Base-by-base conservation (phyloP, 2,113 vertebrate genomes). In the Cryptotis parvus region DNA sequence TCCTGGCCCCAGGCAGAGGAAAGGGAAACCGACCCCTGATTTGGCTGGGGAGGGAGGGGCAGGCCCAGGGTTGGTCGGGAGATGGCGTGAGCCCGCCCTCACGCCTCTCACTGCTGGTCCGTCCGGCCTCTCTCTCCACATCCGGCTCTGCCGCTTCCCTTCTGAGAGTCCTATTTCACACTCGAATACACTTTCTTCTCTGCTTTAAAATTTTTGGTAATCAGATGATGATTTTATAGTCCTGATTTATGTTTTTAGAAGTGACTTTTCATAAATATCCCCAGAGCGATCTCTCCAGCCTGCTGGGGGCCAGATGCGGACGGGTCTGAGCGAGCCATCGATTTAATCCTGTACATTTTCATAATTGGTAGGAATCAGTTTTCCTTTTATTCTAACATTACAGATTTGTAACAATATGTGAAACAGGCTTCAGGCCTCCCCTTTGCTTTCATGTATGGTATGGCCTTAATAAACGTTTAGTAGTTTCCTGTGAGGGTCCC, bases 381-480 rank as follows among this genome's bases (percentile, higher is more conserved):
- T 96, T 94, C 91, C 93, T 96, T 96, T 96, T 96, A 96, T 96
- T 96, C 96, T 96, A 96, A 91, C 92, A 89, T 96, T 95, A 91
- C 92, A 92, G 94, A 94, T 96, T 97, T 97, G 96, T 97, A 95
- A 94, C 95, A 97, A 97, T 95, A 97, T 96, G 96, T 96, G 96
- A 94, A 97, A 92, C 96, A 97, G 96, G 92, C 95, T 95, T 80
- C 91, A 37, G 82, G 87, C 91, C 90, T 90, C 93, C 83, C 72
- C 68, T 90, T 39, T 3, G 65, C 93, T 96, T 95, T 96, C 95
- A 94, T 96, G 94, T 95, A 78, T 58, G 94, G 92, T 95, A 95
- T 96, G 96, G 95, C 92, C 95, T 97, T 96, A 95, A 95, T 94
- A 96, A 96, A 96, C 94, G 89, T 94, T 91, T 90, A 84, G 91